Evolutionary conservation across 2,888 invertebrate species (phyloP), one percentile per base, ranked within the genome.

Genomic region (Nephrocerus scutellatus): DNA sequence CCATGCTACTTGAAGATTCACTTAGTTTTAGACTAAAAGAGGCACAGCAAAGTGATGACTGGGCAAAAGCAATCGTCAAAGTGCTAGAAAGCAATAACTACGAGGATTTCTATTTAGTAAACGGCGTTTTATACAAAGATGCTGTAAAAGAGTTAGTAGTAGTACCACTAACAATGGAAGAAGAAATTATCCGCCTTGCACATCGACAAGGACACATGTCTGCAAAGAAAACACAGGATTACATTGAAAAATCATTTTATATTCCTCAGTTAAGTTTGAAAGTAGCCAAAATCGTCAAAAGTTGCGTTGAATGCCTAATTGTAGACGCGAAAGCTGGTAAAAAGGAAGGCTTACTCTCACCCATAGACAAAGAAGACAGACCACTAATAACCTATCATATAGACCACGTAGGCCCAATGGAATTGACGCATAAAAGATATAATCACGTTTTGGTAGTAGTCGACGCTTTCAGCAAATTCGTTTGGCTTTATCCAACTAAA

Each of bases 161-260:
- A 0, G 50, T 63, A 12, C 64, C 66, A 1, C 54, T 46, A 20
- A 13, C 13, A 6, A 55, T 69, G 56, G 35, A 21, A 2, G 14
- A 28, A 10, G 54, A 63, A 35, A 51, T 67, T 5, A 63, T 67
- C 7, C 46, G 46, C 34, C 52, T 30, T 18, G 46, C 47, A 1
- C 64, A 66, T 46, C 57, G 56, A 29, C 46, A 44, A n/a, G 60
- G 63, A 19, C 63, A 65, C 49, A 62, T 62, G 47, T 46, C 41
- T 1, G 47, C 36, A n/a, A 52, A 38, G 15, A 61, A 56, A 33
- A 55, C 38, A 4, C 47, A 41, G 19, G 50, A 55, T 14, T 10
- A 14, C 9, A 30, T 61, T 5, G 44, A 34, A 7, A 45, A 44
- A 28, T 51, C 60, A 5, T 60, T 52, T 38, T 55, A 46, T 32